Base-by-base conservation (phyloP, 2,797 vertebrate species). In the Enteromius anoplus region DNA sequence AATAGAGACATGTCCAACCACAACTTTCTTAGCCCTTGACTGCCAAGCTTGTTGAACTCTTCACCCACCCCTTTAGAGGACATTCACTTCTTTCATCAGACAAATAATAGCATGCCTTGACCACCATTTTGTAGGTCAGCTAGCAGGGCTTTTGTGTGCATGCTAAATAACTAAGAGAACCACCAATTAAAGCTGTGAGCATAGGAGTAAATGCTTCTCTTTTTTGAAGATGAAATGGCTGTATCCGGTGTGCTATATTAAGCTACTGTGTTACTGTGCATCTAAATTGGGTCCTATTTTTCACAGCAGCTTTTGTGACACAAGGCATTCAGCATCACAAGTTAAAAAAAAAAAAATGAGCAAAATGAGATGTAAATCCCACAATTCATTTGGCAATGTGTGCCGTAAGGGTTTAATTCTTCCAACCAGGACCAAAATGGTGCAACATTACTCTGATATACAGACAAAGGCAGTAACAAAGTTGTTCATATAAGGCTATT, bases 211-310 rank as follows among this genome's bases (percentile, higher is more conserved):
- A 80, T 69, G 26, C 69, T 66, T 88, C 90, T 89, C 88, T 42
- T 53, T 89, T 86, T 84, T 89, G 85, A 92, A 91, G 85, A 93
- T 90, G 85, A 91, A 93, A 95, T 94, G 92, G 93, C 94, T 93
- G 94, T 92, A 93, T 94, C 92, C 92, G 94, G 94, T 95, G 26
- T 69, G 26, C 34, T 80, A 93, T 96, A 98, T 97, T 97, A 96
- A 98, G 96, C 95, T 97, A n/a, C n/a, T n/a, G n/a, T n/a, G 97
- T 98, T 97, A 98, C 93, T 70, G 93, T 93, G 94, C 93, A 97
- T 98, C 96, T 97, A 97, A 97, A 97, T 97, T 97, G 96, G 95
- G 96, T 96, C 96, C 94, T 96, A 94, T 96, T 96, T 96, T 96
- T 90, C 90, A 87, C 92, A 94, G 92, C 92, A 95, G 95, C 93